These are phyloP conservation scores for western clawed frog (Xenopus tropicalis) DNA, from an alignment of 2,113 vertebrate genomes.

Conservation along the genomic window DNA sequence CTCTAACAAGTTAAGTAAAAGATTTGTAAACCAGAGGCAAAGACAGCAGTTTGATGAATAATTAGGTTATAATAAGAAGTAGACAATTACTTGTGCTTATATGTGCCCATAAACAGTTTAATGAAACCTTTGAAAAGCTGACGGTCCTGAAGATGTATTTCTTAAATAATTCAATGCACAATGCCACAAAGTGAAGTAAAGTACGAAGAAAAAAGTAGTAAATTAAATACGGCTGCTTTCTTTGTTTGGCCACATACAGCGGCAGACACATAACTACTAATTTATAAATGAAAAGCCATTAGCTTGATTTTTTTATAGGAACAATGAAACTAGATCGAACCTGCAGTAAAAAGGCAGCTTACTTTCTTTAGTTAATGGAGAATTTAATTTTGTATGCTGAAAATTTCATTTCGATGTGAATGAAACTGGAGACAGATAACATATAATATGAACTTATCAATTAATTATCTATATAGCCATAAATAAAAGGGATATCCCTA, in stretches of 20 bases:
- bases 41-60: background rate
- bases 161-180: background rate
- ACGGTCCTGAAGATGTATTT: background rate
- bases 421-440: too few species aligned
- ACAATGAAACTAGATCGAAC: conserved; percentile 25
- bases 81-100: conserved; percentile 22
- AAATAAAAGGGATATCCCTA: too few species aligned
- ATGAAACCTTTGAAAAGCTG: conserved; percentile 17
- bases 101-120: conserved; percentile 27
- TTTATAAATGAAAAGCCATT: conserved; percentile 35
- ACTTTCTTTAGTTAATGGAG: background rate
- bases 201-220: background rate
- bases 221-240: conserved; percentile 19
- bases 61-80: conserved; percentile 11
- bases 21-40: too few species aligned
- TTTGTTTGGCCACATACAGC: conserved; percentile 22
- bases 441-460: too few species aligned
- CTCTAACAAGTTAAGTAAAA: too few species aligned
- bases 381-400: too few species aligned
- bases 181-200: background rate
- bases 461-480: too few species aligned
- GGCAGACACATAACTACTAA: conserved; percentile 32
- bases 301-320: conserved; percentile 29
- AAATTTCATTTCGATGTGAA: too few species aligned
- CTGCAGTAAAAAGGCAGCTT: background rate